Conservation (phyloP, 2,888 invertebrate genomes). For the Heliothis peltigera region DNA sequence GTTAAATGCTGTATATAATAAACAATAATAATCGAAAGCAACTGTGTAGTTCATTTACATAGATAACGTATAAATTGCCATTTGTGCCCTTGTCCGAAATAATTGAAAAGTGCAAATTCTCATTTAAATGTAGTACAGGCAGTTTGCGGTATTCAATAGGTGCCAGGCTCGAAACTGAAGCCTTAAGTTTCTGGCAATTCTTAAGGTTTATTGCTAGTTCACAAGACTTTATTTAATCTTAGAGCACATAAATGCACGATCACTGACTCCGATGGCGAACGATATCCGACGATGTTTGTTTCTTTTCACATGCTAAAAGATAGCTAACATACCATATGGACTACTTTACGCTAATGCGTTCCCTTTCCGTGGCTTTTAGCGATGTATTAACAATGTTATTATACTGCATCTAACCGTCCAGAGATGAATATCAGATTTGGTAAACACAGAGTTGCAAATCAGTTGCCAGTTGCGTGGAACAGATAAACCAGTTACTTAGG, state of each 20-base stretch:
- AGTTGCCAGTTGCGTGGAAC: constrained; percentile 20
- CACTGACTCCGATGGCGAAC: constrained; percentile 35
- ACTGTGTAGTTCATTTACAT: constrained; percentile 33
- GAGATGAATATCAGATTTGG: constrained; percentile 32
- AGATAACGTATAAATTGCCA: constrained; percentile 47
- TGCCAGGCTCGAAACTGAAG: constrained; percentile 18
- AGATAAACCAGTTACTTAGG: constrained; percentile 29
- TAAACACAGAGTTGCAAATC: constrained; percentile 25
- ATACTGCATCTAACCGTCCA: constrained; percentile 40
- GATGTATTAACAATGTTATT: constrained; percentile 51
- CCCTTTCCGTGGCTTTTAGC: constrained; percentile 50
- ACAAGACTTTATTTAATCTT: constrained; percentile 47
- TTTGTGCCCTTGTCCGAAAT: constrained; percentile 45
- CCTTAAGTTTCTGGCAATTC: constrained; percentile 5
- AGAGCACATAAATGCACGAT: constrained; percentile 36
- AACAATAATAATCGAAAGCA: constrained; percentile 40
- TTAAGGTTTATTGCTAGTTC: constrained; percentile 46
- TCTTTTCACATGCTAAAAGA: constrained; percentile 53
- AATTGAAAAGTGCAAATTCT: constrained; percentile 34
- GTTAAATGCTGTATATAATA: constrained; percentile 37
- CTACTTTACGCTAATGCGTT: constrained; percentile 55
- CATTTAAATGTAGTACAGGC: constrained; percentile 21
- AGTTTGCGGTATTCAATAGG: constrained; percentile 31
- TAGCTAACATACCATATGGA: constrained; percentile 53
- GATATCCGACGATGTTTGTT: constrained; percentile 41